Evolutionary conservation across 2,888 invertebrate genomes (phyloP).

Genomic region (Leucoptera coffeella): DNA sequence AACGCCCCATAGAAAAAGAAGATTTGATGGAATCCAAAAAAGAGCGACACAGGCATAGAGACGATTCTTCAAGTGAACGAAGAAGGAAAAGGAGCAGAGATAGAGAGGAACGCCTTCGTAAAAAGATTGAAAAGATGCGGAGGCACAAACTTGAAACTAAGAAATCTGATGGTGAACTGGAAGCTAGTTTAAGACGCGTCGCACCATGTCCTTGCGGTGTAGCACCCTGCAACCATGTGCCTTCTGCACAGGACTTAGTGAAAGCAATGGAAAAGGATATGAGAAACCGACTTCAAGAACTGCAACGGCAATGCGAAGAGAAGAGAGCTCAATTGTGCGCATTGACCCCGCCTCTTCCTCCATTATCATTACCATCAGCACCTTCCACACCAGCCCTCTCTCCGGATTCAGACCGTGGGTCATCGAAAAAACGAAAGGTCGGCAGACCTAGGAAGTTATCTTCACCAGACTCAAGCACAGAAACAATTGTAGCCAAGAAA

Average conservation of each 20-base stretch:
- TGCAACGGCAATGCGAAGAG: conserved; percentile 76
- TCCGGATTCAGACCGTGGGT: conserved; percentile 41
- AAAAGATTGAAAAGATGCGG: conserved; percentile 40
- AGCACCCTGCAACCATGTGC: conserved; percentile 25
- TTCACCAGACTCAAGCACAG: conserved; percentile 56
- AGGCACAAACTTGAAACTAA: conserved; percentile 29
- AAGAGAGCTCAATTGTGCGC: conserved; percentile 78
- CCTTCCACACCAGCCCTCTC: conserved; percentile 39
- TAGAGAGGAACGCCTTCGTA: conserved; percentile 28
- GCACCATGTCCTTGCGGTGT: conserved; percentile 30
- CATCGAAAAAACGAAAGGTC: conserved; percentile 75
- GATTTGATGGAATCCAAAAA: background rate
- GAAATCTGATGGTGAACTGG: conserved; percentile 25
- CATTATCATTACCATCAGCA: conserved; percentile 28
- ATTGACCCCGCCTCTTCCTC: conserved; percentile 52
- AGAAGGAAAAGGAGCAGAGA: conserved; percentile 30
- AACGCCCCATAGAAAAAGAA: conserved; percentile 20
- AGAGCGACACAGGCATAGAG: conserved; percentile 15
- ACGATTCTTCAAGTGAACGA: conserved; percentile 34
- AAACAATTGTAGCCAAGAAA: conserved; percentile 79
- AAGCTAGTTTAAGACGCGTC: conserved; percentile 31
- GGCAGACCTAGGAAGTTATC: conserved; percentile 72
- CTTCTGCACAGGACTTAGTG: conserved; percentile 55
- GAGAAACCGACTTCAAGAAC: conserved; percentile 72
- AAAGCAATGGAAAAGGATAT: conserved; percentile 76